Conservation (phyloP, 1,140 invertebrate species). For the Cephus cinctus region DNA sequence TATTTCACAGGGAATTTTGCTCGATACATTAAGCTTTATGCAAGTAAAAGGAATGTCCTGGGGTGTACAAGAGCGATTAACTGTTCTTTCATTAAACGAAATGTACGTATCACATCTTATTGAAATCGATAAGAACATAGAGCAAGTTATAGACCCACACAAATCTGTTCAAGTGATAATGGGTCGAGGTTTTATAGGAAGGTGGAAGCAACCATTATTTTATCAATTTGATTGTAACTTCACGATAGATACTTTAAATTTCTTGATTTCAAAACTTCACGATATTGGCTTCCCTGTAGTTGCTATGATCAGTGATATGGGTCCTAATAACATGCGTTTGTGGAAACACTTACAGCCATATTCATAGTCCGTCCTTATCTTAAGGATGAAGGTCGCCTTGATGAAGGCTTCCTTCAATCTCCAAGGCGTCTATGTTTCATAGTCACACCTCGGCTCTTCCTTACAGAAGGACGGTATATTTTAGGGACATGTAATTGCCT, state of each 20-base stretch:
- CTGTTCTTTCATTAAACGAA: slow-evolving; percentile 22
- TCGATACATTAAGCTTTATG: slow-evolving; percentile 16
- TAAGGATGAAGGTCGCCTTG: too few species aligned
- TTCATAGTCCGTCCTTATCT: slow-evolving; percentile 17
- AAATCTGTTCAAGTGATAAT: slow-evolving; percentile 18
- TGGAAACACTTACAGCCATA: slow-evolving; percentile 9
- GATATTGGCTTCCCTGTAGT: slow-evolving; percentile 14
- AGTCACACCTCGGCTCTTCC: too few species aligned
- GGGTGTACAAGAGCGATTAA: slow-evolving; percentile 5
- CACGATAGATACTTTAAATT: slow-evolving; percentile 17
- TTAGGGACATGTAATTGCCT: too few species aligned
- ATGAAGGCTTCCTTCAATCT: too few species aligned
- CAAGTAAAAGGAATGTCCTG: slow-evolving; percentile 6
- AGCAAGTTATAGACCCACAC: slow-evolving; percentile 17
- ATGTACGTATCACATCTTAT: slow-evolving; percentile 12
- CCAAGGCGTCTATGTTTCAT: too few species aligned
- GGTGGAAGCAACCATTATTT: slow-evolving; percentile 42
- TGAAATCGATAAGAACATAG: slow-evolving; percentile 10
- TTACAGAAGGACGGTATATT: too few species aligned
- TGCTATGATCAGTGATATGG: slow-evolving; percentile 19
- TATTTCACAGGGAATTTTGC: slow-evolving; percentile 10
- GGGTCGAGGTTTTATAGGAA: slow-evolving; percentile 21
- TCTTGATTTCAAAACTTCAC: slow-evolving; percentile 18
- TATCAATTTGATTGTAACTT: slow-evolving; percentile 35
- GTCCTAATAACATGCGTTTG: slow-evolving; percentile 9